Conservation (phyloP, 2,888 invertebrate species). For the Leucozona laternaria region DNA sequence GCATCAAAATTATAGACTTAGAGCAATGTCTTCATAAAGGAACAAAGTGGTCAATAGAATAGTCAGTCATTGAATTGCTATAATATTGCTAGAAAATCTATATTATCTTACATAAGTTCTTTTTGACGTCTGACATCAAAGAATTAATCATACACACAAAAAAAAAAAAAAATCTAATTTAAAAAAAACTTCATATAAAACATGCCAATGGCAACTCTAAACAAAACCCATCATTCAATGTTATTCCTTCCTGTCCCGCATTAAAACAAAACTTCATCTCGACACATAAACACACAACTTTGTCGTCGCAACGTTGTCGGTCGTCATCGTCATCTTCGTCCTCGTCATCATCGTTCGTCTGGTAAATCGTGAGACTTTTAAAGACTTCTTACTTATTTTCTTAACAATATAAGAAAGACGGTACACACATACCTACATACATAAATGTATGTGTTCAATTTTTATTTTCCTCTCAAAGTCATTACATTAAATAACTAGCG, state of each 20-base stretch:
- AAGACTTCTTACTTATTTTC: conserved; percentile 13
- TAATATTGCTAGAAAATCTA: too few relatives aligned
- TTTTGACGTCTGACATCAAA: too few relatives aligned
- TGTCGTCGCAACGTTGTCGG: neutral
- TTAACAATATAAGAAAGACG: neutral
- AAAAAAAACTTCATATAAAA: neutral
- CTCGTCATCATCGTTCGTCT: neutral
- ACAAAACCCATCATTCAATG: conserved; percentile 18
- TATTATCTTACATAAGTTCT: too few relatives aligned
- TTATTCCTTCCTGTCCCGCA: conserved; percentile 11
- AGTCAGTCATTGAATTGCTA: too few relatives aligned
- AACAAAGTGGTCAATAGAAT: too few relatives aligned
- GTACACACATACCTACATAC: neutral
- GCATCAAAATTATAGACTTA: too few relatives aligned
- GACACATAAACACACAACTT: conserved; percentile 24
- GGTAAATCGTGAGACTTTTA: neutral
- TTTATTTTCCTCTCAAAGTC: conserved; percentile 15
- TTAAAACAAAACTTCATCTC: conserved; percentile 32
- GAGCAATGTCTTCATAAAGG: too few relatives aligned
- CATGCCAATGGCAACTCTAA: conserved; percentile 13
- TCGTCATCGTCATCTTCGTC: conserved; percentile 3
- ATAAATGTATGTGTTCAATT: too few relatives aligned
- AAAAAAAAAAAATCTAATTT: neutral
- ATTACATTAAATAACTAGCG: conserved; percentile 35
- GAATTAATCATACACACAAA: too few relatives aligned